phyloP scores from a whole-genome alignment of 2,113 vertebrate genomes.

The Pelecanus crispus region DNA sequence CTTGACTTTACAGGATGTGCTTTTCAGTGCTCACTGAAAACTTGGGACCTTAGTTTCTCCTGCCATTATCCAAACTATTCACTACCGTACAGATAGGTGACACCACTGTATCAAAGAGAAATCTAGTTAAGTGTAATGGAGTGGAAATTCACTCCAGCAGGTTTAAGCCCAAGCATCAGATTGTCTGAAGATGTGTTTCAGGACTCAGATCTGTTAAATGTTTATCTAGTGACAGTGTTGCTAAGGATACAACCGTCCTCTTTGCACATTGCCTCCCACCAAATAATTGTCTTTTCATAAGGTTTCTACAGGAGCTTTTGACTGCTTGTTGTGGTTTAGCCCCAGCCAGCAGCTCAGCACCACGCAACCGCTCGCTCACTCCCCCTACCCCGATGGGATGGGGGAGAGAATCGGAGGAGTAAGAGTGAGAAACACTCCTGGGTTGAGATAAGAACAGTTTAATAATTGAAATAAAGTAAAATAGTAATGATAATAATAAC shows the following conservation, averaged over 20 bases:
- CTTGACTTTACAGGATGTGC: neutral
- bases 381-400: no score
- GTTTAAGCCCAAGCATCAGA: conserved; percentile 16
- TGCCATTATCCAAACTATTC: neutral
- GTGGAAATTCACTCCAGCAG: conserved; percentile 7
- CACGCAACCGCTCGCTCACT: no score
- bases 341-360: no score
- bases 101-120: neutral
- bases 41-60: neutral
- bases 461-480: no score
- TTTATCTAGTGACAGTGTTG: neutral
- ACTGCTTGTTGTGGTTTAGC: no score
- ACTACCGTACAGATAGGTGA: neutral
- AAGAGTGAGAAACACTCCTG: no score
- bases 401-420: no score
- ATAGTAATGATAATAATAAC: no score
- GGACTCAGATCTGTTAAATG: neutral
- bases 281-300: neutral
- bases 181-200: neutral
- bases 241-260: neutral
- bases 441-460: no score
- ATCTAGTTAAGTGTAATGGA: neutral
- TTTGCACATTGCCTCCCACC: neutral
- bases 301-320: neutral
- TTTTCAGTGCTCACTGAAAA: neutral